Base-by-base conservation (phyloP, 2,888 invertebrate species). In the Caenorhabditis sp. region DNA sequence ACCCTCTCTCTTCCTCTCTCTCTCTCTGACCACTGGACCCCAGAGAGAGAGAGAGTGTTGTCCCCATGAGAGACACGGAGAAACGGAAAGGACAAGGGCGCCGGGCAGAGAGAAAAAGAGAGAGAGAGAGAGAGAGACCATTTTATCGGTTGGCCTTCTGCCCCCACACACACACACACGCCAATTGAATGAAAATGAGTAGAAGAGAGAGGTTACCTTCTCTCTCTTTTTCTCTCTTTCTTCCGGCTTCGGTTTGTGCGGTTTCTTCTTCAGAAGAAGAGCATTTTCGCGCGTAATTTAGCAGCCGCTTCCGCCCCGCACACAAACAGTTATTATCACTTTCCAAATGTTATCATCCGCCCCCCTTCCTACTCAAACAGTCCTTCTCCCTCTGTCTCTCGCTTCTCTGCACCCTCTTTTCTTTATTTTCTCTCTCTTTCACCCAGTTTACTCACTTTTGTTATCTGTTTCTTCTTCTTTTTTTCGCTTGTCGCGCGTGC, bases 341-440 rank as follows among this genome's bases (percentile, higher is more conserved):
- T 63, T 53, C 53, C 63, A 63, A n/a, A n/a, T n/a, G 52, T 63
- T 61, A 61, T 61, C 62, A 52, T 43, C 45, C 46, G 2, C 52
- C 32, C 39, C 46, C 53, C 45, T 45, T 45, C 55, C 65, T 65
- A 65, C 46, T 65, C 65, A 65, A 65, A 65, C 65, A 65, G 46
- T 65, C 65, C 46, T 53, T 56, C 56, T 56, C 46, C 35, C 65
- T 65, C 46, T 56, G 55, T 55, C 39, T 50, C 62, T 39, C 50
- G 62, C 50, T 65, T 56, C 65, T 65, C 63, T 45, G n/a, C n/a
- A n/a, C 30, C 45, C 17, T 55, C 52, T 46, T 37, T 62, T 32
- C 22, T n/a, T 39, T 50, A 37, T 13, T 50, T 43, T 58, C 17
- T 32, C 26, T 15, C 26, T 24, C 50, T 50, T 45, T 27, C 61